Conservation (phyloP, 1,140 invertebrate genomes). For the Hyles euphorbiae region DNA sequence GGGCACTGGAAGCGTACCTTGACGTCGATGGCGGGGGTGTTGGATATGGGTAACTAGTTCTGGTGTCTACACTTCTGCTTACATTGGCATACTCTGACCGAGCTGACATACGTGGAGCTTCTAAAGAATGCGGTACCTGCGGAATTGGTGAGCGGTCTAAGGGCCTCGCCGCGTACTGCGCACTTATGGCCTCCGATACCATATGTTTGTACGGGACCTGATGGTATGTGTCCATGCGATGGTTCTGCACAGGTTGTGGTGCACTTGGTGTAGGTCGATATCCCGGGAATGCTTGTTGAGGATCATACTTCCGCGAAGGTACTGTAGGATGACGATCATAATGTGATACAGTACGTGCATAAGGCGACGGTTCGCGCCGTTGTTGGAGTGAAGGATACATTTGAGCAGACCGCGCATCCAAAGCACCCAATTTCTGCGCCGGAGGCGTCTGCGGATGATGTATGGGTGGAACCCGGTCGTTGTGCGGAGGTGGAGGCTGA, state of each 20-base stretch:
- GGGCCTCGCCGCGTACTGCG: slow-evolving; percentile 44
- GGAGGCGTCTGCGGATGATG: slow-evolving; percentile 56
- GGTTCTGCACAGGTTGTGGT: slow-evolving; percentile 42
- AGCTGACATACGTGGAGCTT: slow-evolving; percentile 36
- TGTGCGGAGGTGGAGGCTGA: slow-evolving; percentile 58
- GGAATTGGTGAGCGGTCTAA: slow-evolving; percentile 41
- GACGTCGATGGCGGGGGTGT: slow-evolving; percentile 53
- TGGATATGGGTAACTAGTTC: slow-evolving; percentile 49
- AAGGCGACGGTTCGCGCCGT: slow-evolving; percentile 50
- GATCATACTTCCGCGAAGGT: slow-evolving; percentile 60
- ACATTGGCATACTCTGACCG: slow-evolving; percentile 47
- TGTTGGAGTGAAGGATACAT: slow-evolving; percentile 44
- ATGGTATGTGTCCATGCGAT: slow-evolving; percentile 46
- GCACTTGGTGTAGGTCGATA: slow-evolving; percentile 46
- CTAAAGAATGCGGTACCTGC: slow-evolving; percentile 36
- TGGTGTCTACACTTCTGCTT: slow-evolving; percentile 39
- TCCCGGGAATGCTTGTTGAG: slow-evolving; percentile 62
- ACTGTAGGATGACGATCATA: slow-evolving; percentile 55
- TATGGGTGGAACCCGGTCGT: slow-evolving; percentile 63
- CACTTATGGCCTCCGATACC: slow-evolving; percentile 39
- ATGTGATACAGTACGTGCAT: slow-evolving; percentile 35
- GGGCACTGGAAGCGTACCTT: slow-evolving; percentile 40
- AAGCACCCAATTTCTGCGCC: slow-evolving; percentile 33
- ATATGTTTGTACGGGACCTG: slow-evolving; percentile 53
- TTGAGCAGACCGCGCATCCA: slow-evolving; percentile 43